phyloP scores from a whole-genome alignment of 2,888 invertebrate genomes.

The Noctua pronuba region DNA sequence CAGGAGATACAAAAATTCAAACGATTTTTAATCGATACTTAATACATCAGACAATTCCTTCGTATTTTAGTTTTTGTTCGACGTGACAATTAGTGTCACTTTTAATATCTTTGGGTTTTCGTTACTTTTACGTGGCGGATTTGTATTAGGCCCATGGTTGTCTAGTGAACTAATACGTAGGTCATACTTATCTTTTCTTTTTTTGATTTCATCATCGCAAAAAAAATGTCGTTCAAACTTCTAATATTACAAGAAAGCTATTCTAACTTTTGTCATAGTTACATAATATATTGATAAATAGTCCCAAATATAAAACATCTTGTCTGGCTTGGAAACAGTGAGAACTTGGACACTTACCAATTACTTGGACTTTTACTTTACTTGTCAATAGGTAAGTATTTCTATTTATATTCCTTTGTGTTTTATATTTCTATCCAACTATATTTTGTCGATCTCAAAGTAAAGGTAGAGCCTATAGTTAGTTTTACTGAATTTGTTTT shows the following conservation, averaged over 20 bases:
- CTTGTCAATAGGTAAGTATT: not conserved
- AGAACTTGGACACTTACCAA: not conserved
- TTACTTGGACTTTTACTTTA: too few relatives aligned
- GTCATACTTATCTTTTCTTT: not conserved
- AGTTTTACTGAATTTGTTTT: not conserved
- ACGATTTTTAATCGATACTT: not conserved
- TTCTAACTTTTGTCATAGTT: not conserved
- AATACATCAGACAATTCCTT: not conserved
- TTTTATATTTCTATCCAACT: not conserved
- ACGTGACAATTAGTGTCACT: not conserved
- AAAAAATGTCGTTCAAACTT: not conserved
- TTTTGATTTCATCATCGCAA: not conserved
- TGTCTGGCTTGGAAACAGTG: not conserved
- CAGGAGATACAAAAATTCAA: too few relatives aligned
- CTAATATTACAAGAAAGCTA: not conserved
- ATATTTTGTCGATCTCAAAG: not conserved
- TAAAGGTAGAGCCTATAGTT: not conserved
- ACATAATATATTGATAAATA: not conserved
- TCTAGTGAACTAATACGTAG: not conserved
- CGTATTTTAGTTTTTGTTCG: not conserved
- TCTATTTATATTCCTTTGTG: not conserved
- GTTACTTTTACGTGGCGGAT: not conserved
- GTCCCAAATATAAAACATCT: not conserved
- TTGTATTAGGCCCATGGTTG: not conserved
- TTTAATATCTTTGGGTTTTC: not conserved